Base-by-base conservation (phyloP, 2,888 invertebrate species). In the Eupithecia pulchellata region DNA sequence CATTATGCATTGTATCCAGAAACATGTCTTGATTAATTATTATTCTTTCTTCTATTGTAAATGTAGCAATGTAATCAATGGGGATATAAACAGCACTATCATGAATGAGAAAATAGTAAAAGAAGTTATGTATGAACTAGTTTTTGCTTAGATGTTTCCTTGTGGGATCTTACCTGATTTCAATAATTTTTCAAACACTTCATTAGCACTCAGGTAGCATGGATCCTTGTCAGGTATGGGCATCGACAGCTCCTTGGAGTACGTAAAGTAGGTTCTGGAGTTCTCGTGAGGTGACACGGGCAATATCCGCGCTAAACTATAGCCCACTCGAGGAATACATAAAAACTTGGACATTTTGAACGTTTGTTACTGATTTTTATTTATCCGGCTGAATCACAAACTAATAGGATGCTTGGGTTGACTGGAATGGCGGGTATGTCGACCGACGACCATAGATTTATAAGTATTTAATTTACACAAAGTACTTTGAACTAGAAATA, bases 241-340 rank as follows among this genome's bases (percentile, higher is more conserved):
- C 91, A 98, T 97, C 52, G 97, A 95, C 58, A 98, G 96, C 87
- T 98, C 98, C 76, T 96, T 96, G 29, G 96, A 96, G 84, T 98
- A 97, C 0, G 97, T 96, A 86, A 96, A 97, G 90, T 96, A 98
- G 69, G 87, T 95, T 82, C 96, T 95, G 72, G 86, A 81, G 79
- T 90, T 90, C 20, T 9, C 9, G 9, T n/a, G n/a, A 17, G 82
- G 83, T 72, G 92, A 78, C 74, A 89, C 88, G 69, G 88, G 86
- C 81, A 87, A 85, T 68, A 93, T 75, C 81, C 86, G 88, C 14
- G 89, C 84, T 70, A 91, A 86, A 86, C 88, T 89, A 72, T 86
- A 86, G 62, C 82, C 84, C n/a, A 89, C 82, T 74, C 84, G 87
- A 20, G 92, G 90, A 71, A 90, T 78, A 74, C 90, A 83, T 87